Evolutionary conservation across 2,797 vertebrate species (phyloP).

Genomic region (Gymnoscopelus microlampas): DNA sequence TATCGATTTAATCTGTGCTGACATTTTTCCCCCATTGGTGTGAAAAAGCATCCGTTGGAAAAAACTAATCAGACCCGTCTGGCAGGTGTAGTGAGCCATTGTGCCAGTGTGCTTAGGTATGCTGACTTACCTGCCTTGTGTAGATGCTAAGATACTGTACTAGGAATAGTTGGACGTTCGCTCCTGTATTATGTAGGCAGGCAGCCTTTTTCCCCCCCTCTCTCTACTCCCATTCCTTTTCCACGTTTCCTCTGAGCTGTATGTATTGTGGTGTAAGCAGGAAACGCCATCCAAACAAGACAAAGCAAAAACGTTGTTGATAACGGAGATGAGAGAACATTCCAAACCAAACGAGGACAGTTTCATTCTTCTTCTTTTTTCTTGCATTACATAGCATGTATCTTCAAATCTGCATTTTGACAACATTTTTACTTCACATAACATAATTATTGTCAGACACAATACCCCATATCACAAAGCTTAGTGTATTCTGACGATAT

Average conservation of each 20-base stretch:
- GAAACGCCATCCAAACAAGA: neutral
- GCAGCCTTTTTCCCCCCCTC: neutral
- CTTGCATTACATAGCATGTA: neutral
- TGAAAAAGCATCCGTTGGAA: constrained; percentile 41
- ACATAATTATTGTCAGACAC: neutral
- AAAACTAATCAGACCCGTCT: constrained; percentile 65
- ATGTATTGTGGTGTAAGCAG: neutral
- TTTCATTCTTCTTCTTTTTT: no score
- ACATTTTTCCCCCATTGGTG: constrained; percentile 51
- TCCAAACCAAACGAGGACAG: neutral
- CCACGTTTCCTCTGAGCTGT: constrained; percentile 6
- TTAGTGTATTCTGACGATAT: neutral
- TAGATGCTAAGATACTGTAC: neutral
- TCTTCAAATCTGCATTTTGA: neutral
- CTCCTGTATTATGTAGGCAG: constrained; percentile 15
- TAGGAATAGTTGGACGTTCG: constrained; percentile 39
- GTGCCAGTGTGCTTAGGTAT: constrained; percentile 51
- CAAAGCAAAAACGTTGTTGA: neutral
- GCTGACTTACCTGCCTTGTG: constrained; percentile 49
- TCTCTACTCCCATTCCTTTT: neutral
- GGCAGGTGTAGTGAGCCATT: constrained; percentile 53
- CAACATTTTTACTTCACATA: neutral
- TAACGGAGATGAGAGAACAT: neutral
- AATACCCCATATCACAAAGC: neutral
- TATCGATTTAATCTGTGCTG: constrained; percentile 65